Percentiles rank a stretch among this genome's conserved stretches.
phyloP scores from a whole-genome alignment of 2,888 invertebrate genomes.

The Achlya flavicornis region DNA sequence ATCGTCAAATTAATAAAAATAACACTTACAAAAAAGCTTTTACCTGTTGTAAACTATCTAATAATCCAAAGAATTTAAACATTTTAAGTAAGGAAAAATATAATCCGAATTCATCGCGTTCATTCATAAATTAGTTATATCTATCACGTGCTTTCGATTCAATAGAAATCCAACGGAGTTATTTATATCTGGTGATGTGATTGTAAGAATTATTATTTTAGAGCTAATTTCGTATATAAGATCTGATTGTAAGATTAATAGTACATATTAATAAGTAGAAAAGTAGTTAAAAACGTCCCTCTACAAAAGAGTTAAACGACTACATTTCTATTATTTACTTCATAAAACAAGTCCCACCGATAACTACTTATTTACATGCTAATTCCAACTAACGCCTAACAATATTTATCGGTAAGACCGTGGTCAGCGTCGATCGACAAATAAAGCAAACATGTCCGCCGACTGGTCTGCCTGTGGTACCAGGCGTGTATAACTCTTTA shows the following conservation, averaged over 20 bases:
- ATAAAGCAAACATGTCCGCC: constrained; percentile 73
- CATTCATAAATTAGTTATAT: background rate
- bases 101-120: background rate
- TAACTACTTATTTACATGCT: background rate
- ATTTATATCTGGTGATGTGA: constrained; percentile 3
- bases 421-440: constrained; percentile 47
- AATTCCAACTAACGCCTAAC: background rate
- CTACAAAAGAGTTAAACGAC: background rate
- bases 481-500: constrained; percentile 64
- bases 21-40: constrained; percentile 32
- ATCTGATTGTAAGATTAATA: background rate
- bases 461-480: constrained; percentile 66
- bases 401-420: constrained; percentile 13
- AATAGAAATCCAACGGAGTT: background rate
- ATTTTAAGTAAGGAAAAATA: background rate
- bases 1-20: constrained; percentile 57
- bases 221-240: background rate
- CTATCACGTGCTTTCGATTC: background rate
- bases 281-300: background rate
- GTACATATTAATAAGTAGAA: too few species aligned
- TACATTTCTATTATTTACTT: background rate
- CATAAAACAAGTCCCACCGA: background rate
- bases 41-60: constrained; percentile 32
- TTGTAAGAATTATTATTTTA: background rate
- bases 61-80: background rate